Evolutionary conservation across 1,140 invertebrate genomes (phyloP), one percentile per base, ranked within the genome.

Genomic region (Ceratoteleas bidentatus): DNA sequence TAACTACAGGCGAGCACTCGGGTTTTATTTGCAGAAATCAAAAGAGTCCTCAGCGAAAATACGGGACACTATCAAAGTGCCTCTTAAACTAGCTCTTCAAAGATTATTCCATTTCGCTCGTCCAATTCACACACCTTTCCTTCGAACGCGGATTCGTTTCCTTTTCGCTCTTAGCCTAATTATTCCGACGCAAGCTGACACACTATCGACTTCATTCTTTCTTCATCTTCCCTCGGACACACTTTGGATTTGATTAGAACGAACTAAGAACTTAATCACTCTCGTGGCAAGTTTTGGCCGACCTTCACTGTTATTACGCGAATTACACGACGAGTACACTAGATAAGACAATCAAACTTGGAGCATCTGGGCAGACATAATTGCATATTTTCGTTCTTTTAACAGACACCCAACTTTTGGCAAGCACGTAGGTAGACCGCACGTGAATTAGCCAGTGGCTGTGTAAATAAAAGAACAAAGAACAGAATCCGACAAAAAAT

Each of bases 291-390:
- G 72, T 90, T 88, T 72, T 74, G 65, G 86, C 83, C 85, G 88
- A 89, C 85, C 85, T 89, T 88, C 90, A 89, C 86, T 88, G 24
- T 24, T 24, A 89, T 90, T 89, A 90, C 84, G 84, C 72, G 81
- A 80, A 89, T 90, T 89, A 87, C 87, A 83, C 79, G 47, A 60
- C 66, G 6, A 32, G 40, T 69, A n/a, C 40, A 33, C 49, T 34
- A 65, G 68, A 75, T 70, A 80, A 61, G 64, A 40, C n/a, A 49
- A 70, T 47, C 10, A 13, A 80, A 40, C 15, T n/a, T 16, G 76
- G 54, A 33, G 11, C 16, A 38, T 15, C 54, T 40, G 62, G 32
- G 50, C 34, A 45, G 50, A 45, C 54, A 49, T 86, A 87, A 87
- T 87, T 88, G 86, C 83, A 74, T 77, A 80, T 84, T 61, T 74